Evolutionary conservation across 2,113 vertebrate species (phyloP).

Genomic region (Pogonocichla stellata): DNA sequence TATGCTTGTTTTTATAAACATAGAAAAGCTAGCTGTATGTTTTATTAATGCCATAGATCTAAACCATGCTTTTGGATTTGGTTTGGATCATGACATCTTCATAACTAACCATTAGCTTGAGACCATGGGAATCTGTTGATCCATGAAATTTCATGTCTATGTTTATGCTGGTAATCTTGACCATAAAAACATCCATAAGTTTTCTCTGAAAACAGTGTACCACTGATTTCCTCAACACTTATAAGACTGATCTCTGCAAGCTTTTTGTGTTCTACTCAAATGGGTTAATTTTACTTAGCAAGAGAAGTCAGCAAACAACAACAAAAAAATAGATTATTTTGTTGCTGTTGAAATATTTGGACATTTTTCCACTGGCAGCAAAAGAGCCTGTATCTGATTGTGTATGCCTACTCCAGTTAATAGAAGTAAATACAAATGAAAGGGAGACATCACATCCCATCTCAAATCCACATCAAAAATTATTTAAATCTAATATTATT

Average conservation of each 20-base stretch:
- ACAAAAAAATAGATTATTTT: not conserved
- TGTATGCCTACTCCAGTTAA: not conserved
- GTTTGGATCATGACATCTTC: not conserved
- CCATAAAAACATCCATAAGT: not conserved
- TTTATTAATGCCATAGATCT: not conserved
- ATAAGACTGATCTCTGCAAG: rapidly evolving
- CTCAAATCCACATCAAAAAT: not conserved
- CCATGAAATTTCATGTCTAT: not conserved
- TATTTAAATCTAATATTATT: not conserved
- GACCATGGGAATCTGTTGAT: not conserved
- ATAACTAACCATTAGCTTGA: not conserved
- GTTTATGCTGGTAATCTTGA: not conserved
- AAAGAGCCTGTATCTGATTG: not conserved
- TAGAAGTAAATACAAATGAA: not conserved
- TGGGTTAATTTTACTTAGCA: not conserved
- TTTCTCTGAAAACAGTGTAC: not conserved
- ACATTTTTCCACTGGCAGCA: not conserved
- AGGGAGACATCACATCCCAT: not conserved
- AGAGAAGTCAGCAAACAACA: not conserved
- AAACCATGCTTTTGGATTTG: rapidly evolving
- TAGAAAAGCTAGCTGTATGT: rapidly evolving
- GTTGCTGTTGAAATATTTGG: not conserved
- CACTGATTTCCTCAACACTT: not conserved
- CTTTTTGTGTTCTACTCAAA: not conserved
- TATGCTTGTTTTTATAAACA: not conserved